These are phyloP conservation scores for Callitettix versicolor DNA, from an alignment of 1,140 invertebrate species.

Conservation along the genomic window DNA sequence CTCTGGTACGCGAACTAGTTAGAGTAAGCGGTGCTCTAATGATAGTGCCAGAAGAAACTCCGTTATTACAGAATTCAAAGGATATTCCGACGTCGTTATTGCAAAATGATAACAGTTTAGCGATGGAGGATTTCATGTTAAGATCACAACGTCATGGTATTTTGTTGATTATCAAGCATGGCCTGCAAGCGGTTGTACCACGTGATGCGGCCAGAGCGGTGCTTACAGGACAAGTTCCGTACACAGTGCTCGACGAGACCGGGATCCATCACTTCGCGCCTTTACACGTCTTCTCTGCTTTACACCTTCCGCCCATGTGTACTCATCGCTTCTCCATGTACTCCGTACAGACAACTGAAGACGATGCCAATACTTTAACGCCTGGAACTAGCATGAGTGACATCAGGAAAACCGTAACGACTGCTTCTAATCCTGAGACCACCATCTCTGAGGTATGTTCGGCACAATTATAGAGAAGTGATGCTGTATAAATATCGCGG, in stretches of 20 bases:
- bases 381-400: constrained; percentile 13
- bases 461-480: too few species aligned
- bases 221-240: constrained; percentile 60
- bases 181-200: constrained; percentile 65
- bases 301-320: constrained; percentile 50
- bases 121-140: constrained; percentile 63
- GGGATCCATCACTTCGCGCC: constrained; percentile 68
- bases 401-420: too few species aligned
- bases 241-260: constrained; percentile 63
- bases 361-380: constrained; percentile 1
- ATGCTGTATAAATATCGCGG: too few species aligned
- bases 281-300: constrained; percentile 55
- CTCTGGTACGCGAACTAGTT: constrained; percentile 52
- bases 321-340: constrained; percentile 37
- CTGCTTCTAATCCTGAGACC: too few species aligned
- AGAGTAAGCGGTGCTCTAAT: constrained; percentile 57
- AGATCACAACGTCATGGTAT: constrained; percentile 40
- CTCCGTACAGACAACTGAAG: constrained; percentile 11
- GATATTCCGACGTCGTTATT: constrained; percentile 55
- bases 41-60: constrained; percentile 49
- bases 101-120: constrained; percentile 52
- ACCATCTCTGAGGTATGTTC: too few species aligned
- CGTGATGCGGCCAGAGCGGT: constrained; percentile 59
- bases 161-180: constrained; percentile 62
- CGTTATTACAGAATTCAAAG: constrained; percentile 39